Conservation (phyloP, 1,140 invertebrate genomes). For the Bombus soroeensis region DNA sequence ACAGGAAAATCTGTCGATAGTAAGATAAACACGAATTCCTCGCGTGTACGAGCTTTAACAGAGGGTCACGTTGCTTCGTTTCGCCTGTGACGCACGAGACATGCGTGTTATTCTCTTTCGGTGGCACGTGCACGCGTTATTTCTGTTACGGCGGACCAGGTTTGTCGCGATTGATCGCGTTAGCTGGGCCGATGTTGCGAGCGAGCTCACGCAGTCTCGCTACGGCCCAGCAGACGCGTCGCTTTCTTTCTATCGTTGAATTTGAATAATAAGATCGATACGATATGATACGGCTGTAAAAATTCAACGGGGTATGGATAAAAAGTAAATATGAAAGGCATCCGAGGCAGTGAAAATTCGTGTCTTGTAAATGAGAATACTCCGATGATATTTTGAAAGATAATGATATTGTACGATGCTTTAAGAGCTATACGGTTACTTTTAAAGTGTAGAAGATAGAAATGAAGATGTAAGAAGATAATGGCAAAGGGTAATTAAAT, state of each 20-base stretch:
- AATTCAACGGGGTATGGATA: background rate
- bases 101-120: constrained; percentile 14
- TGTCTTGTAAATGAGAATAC: background rate
- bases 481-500: background rate
- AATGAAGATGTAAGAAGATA: too few species aligned
- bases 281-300: background rate
- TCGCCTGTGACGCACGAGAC: constrained; percentile 6
- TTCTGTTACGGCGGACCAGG: background rate
- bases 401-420: background rate
- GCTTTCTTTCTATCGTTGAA: background rate
- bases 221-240: too few species aligned
- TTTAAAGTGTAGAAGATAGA: too few species aligned
- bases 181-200: background rate
- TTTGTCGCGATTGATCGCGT: constrained; percentile 12
- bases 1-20: background rate
- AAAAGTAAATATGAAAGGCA: too few species aligned
- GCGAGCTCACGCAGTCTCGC: background rate
- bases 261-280: background rate
- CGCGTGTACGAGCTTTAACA: constrained; percentile 28
- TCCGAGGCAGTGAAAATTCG: too few species aligned
- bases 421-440: background rate
- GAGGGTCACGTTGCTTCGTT: constrained; percentile 11
- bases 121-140: constrained; percentile 28
- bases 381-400: background rate
- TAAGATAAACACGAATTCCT: background rate